These are phyloP conservation scores for Okapia johnstoni DNA, from an alignment of 2,113 vertebrate species.

Conservation along the genomic window DNA sequence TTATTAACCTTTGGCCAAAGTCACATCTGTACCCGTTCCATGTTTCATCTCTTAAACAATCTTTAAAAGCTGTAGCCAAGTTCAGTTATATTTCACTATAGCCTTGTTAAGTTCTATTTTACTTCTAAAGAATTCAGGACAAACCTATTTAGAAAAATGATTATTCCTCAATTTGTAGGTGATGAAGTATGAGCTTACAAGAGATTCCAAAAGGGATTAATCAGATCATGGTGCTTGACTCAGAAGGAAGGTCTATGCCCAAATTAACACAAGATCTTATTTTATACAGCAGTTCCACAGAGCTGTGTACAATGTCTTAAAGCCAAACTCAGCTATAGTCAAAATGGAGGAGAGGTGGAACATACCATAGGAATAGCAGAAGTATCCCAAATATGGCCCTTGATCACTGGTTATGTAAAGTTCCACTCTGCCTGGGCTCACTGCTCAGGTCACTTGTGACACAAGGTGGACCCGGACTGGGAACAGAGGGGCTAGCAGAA, in stretches of 20 bases:
- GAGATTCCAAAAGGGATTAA: not conserved
- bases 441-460: not conserved
- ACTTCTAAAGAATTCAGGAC: not conserved
- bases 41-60: not conserved
- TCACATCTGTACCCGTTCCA: not conserved
- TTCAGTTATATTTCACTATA: not conserved
- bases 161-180: not conserved
- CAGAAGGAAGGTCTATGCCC: not conserved
- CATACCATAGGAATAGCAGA: not conserved
- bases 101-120: not conserved
- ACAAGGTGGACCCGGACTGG: too few relatives aligned
- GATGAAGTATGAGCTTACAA: not conserved
- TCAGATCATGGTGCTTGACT: not conserved
- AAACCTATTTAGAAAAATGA: not conserved
- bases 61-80: not conserved
- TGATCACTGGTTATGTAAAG: not conserved
- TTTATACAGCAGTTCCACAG: not conserved
- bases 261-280: not conserved
- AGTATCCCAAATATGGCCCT: not conserved
- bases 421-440: not conserved
- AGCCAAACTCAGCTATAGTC: not conserved
- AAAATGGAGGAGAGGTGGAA: not conserved
- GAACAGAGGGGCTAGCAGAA: not conserved
- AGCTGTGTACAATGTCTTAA: not conserved
- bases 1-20: conserved; percentile 15